These are phyloP conservation scores for Pseudorasbora parva DNA, from an alignment of 2,113 vertebrate genomes.

Conservation along the genomic window DNA sequence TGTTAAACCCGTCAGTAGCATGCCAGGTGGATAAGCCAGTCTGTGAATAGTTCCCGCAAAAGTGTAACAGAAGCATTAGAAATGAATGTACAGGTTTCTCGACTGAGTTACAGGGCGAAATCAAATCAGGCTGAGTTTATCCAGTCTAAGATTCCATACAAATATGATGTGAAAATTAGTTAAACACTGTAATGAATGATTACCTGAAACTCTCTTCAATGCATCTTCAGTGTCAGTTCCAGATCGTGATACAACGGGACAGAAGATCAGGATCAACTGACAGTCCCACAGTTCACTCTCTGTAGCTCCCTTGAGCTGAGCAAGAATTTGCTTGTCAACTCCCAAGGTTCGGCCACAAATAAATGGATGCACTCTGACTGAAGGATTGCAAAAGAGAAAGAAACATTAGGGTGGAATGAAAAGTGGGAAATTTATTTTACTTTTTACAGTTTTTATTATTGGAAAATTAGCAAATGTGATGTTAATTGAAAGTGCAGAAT, in stretches of 20 bases:
- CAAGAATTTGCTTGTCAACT: neutral
- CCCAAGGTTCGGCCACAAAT: slow-evolving; percentile 37
- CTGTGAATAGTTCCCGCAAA: too few species aligned
- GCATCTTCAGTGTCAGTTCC: slow-evolving; percentile 47
- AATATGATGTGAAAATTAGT: neutral
- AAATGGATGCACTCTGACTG: slow-evolving; percentile 9
- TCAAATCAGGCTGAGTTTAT: too few species aligned
- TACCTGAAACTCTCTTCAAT: slow-evolving; percentile 38
- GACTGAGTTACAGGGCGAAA: too few species aligned
- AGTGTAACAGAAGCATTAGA: too few species aligned
- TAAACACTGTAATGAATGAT: neutral
- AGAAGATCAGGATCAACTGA: slow-evolving; percentile 48
- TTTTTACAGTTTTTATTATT: too few species aligned
- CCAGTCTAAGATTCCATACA: too few species aligned
- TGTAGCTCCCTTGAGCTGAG: neutral
- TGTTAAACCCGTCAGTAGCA: too few species aligned
- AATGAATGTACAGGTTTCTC: too few species aligned
- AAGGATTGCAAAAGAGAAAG: neutral
- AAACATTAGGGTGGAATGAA: neutral
- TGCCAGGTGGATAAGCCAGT: too few species aligned
- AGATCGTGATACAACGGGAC: slow-evolving; percentile 32
- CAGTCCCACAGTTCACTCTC: neutral
- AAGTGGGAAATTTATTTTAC: neutral
- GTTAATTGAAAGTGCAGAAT: too few species aligned
- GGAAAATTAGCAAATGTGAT: too few species aligned